These are phyloP conservation scores for Pomatorhinus ruficollis DNA, from an alignment of 2,113 vertebrate genomes.

Conservation along the genomic window DNA sequence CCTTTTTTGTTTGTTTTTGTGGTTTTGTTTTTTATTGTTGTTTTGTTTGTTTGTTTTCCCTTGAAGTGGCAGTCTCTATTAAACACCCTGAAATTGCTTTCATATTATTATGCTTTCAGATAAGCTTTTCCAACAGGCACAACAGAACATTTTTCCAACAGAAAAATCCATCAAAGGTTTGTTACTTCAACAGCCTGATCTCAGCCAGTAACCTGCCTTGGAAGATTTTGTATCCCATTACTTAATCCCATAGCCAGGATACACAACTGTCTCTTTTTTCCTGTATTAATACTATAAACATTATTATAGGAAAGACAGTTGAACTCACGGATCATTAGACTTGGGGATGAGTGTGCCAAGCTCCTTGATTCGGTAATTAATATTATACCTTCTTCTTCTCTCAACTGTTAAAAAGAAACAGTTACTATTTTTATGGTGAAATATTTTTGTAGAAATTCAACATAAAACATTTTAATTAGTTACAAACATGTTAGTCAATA, in stretches of 20 bases:
- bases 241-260: not conserved
- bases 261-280: not conserved
- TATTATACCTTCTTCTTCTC: conserved; percentile 96
- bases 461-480: not conserved
- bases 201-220: not conserved
- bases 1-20: not conserved
- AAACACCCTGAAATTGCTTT: not conserved
- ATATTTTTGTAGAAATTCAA: not conserved
- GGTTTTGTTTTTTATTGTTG: not conserved
- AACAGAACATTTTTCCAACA: not conserved
- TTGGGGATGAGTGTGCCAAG: conserved; percentile 98
- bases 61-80: not conserved
- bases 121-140: not conserved
- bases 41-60: not conserved
- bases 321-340: conserved; percentile 97
- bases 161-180: not conserved
- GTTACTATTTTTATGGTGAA: conserved; percentile 59
- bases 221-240: not conserved
- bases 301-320: conserved; percentile 64
- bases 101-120: not conserved
- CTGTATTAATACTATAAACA: conserved; percentile 42
- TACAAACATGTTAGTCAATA: not conserved
- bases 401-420: conserved; percentile 85
- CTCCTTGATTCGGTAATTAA: conserved; percentile 99
- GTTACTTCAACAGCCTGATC: not conserved